These are phyloP conservation scores for Zosterops lateralis DNA, from an alignment of 2,113 vertebrate species.

Conservation along the genomic window DNA sequence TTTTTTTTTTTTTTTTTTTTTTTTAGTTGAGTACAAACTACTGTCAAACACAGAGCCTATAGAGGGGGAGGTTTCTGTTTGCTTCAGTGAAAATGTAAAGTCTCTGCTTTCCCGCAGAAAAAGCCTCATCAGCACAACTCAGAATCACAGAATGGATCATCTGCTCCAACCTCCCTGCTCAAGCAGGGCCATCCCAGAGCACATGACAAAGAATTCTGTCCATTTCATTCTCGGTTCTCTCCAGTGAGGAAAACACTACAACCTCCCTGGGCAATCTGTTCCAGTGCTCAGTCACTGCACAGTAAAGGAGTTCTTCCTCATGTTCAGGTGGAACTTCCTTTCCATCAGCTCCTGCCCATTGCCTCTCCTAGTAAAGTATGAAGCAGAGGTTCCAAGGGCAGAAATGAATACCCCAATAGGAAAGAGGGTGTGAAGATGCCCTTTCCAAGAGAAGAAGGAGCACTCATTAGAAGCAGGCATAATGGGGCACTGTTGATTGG, in stretches of 20 bases:
- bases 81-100: background rate
- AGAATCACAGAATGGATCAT: background rate
- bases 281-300: background rate
- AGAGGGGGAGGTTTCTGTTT: background rate
- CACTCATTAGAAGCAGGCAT: background rate
- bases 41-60: background rate
- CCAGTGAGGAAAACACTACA: background rate
- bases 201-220: background rate
- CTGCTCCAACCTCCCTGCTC: background rate
- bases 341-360: background rate
- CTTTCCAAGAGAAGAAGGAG: background rate
- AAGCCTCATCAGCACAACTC: rapidly evolving
- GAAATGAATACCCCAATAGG: rapidly evolving
- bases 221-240: background rate
- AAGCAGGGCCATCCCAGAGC: background rate
- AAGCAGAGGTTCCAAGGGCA: background rate
- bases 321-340: background rate
- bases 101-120: background rate
- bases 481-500: background rate
- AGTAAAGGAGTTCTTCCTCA: background rate
- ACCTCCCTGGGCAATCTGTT: background rate
- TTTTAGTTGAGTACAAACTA: background rate
- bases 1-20: background rate
- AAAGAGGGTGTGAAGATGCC: background rate
- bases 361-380: background rate